Evolutionary conservation across 2,113 vertebrate species (phyloP), one percentile per base, ranked within the genome.

Genomic region (Typhlomys cinereus): DNA sequence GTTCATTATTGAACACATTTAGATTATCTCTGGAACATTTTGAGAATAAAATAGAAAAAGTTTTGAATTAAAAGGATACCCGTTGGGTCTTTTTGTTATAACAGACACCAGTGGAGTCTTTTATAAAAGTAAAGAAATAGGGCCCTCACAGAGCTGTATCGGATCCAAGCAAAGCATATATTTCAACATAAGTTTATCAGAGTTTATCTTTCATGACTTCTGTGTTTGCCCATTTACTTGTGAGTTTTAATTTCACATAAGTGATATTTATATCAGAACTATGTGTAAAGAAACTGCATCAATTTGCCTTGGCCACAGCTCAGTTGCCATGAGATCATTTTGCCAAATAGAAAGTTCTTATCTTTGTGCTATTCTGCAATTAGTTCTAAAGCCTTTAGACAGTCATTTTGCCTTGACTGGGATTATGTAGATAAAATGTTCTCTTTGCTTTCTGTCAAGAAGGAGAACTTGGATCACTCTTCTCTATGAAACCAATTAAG

Each of bases 271-370:
- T 66, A 78, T 81, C 20, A 46, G 34, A 81, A 50, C 61, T 52
- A 4, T 62, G n/a, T 2, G 20, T 29, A 61, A 89, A 86, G 61
- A 76, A 50, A 74, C 14, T 71, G 13, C 11, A 39, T 46, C 46
- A 3, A 44, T 73, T 88, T 78, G 41, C 21, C 71, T 85, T 84
- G 59, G 34, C 61, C 8, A 39, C 61, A 70, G 69, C 39, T n/a
- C 36, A 82, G 27, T 75, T 85, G 41, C 64, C 59, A 39, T 57
- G 50, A 61, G 48, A 86, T 95, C 34, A 85, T 92, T 90, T 84
- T 73, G 11, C 12, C 74, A 71, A 90, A 44, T 44, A n/a, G 18
- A 44, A 29, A 64, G 5, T 61, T 3, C 11, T 62, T 90, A 61
- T 61, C 52, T 62, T 82, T 75, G 12, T 86, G 34, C 76, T 64